Percentiles rank a stretch among this genome's conserved stretches.
Conservation (phyloP, 2,113 vertebrate genomes). For the Azemiops feae region DNA sequence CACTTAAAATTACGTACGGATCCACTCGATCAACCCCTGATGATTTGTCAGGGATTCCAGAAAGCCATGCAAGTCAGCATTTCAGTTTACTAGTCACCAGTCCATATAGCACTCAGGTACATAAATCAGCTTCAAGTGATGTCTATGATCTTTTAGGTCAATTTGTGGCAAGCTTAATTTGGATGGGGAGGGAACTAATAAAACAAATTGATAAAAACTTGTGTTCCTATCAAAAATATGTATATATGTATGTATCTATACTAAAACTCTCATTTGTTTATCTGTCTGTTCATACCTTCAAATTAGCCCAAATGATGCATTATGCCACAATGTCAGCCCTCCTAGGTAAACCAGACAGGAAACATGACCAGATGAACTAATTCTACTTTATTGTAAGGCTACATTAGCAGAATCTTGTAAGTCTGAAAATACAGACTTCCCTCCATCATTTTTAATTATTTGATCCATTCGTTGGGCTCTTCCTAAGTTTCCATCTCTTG, state of each 20-base stretch:
- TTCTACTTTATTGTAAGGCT: neutral
- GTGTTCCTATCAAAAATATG: slow-evolving; percentile 1
- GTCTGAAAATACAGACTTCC: neutral
- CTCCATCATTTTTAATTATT: neutral
- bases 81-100: neutral
- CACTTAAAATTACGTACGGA: neutral
- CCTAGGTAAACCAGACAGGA: neutral
- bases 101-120: neutral
- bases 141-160: slow-evolving; percentile 18
- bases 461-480: neutral
- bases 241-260: neutral
- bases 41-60: neutral
- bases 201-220: slow-evolving; percentile 24
- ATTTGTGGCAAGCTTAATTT: slow-evolving; percentile 19
- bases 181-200: neutral
- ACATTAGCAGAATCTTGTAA: neutral
- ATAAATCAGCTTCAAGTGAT: neutral
- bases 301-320: neutral
- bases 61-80: neutral
- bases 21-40: neutral
- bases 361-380: neutral
- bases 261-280: neutral
- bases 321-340: neutral
- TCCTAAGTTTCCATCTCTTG: neutral
- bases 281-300: neutral